Percentiles rank a stretch among this genome's conserved stretches.
These are phyloP conservation scores for Acleris laterana DNA, from an alignment of 2,888 invertebrate genomes.

Conservation along the genomic window DNA sequence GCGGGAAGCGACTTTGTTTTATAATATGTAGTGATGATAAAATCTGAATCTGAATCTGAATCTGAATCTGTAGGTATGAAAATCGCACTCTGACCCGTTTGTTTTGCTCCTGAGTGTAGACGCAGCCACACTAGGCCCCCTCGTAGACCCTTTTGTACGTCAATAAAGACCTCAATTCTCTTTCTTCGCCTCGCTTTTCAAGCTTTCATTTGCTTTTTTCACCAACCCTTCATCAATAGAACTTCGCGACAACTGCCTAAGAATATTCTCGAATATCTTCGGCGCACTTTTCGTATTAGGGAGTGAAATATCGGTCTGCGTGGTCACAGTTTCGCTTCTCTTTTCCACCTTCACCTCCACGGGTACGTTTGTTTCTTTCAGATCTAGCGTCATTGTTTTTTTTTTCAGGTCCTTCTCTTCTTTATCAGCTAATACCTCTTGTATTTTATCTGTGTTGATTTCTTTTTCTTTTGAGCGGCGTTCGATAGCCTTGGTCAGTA, in stretches of 20 bases:
- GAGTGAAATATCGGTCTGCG: conserved; percentile 77
- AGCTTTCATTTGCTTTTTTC: conserved; percentile 38
- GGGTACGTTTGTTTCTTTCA: conserved; percentile 67
- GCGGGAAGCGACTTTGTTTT: too few relatives aligned
- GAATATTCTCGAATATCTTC: conserved; percentile 76
- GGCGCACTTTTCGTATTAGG: conserved; percentile 79
- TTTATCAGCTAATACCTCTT: conserved; percentile 41
- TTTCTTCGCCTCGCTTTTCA: conserved; percentile 29
- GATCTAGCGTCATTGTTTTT: conserved; percentile 64
- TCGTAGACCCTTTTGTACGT: too few relatives aligned
- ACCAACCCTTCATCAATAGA: conserved; percentile 61
- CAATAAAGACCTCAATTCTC: background rate
- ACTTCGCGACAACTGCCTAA: conserved; percentile 70
- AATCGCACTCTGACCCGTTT: too few relatives aligned
- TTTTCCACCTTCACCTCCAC: conserved; percentile 57
- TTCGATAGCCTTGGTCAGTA: conserved; percentile 69
- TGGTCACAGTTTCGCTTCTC: conserved; percentile 66
- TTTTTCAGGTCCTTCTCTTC: conserved; percentile 56
- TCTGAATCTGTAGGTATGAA: too few relatives aligned
- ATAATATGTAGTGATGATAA: too few relatives aligned
- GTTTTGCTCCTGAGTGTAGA: too few relatives aligned
- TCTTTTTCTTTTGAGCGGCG: conserved; percentile 56
- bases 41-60: too few relatives aligned
- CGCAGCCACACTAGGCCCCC: too few relatives aligned
- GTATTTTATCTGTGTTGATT: conserved; percentile 26